Conservation (phyloP, 30 jellyfish, hydroid and myxozoan genomes). For the Aurelia coerulea region DNA sequence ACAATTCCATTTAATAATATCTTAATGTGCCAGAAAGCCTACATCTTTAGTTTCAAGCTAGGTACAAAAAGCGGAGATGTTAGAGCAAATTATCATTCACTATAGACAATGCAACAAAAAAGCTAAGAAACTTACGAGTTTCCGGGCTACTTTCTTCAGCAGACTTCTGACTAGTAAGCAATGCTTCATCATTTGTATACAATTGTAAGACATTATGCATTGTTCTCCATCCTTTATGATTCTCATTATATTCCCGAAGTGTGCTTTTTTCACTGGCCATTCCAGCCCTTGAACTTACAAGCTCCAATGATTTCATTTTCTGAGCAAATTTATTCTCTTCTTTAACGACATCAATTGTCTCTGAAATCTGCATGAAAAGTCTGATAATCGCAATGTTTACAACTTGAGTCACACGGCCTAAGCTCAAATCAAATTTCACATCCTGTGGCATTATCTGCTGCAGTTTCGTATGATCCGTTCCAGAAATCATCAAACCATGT, state of each 20-base stretch:
- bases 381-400: conserved; percentile 85
- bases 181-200: conserved; percentile 55
- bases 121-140: conserved; percentile 4
- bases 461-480: background rate
- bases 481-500: background rate
- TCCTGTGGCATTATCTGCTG: background rate
- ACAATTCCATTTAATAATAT: too few species aligned
- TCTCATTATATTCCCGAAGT: conserved; percentile 1
- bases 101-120: too few species aligned
- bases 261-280: conserved; percentile 15
- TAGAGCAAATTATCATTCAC: too few species aligned
- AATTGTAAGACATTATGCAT: conserved; percentile 87
- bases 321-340: conserved; percentile 90
- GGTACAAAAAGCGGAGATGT: too few species aligned
- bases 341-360: conserved; percentile 73
- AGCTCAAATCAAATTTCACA: conserved; percentile 4
- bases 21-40: too few species aligned
- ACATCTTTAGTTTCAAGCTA: too few species aligned
- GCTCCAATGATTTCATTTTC: conserved; percentile 66
- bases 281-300: conserved; percentile 38
- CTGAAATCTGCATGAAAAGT: conserved; percentile 79
- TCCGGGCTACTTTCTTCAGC: background rate
- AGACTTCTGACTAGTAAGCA: background rate
- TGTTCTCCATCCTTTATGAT: conserved; percentile 85
- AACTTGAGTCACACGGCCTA: conserved; percentile 19